A percentile compares a stretch with the other conserved stretches of the same genome.
Evolutionary conservation across 2,113 vertebrate species (phyloP).

Genomic region (Platysternon megacephalum): DNA sequence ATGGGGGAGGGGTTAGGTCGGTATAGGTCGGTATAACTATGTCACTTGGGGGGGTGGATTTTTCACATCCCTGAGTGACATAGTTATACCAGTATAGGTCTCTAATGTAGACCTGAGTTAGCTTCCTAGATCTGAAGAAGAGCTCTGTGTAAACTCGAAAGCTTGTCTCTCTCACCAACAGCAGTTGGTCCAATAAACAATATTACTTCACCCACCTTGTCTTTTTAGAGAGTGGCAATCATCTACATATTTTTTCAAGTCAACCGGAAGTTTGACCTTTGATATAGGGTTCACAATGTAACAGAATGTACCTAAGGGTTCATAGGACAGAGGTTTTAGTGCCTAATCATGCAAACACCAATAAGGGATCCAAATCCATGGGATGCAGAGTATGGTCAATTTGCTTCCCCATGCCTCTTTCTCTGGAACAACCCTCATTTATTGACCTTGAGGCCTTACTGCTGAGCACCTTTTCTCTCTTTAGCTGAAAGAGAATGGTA

Average conservation of each 20-base stretch:
- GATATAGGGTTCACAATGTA: background rate
- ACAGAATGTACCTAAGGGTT: background rate
- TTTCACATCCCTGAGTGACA: background rate
- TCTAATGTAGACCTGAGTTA: background rate
- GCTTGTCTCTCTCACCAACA: too few relatives aligned
- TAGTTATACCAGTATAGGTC: background rate
- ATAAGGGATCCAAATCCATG: background rate
- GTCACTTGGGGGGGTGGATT: background rate
- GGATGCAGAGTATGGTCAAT: background rate
- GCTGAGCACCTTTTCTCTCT: background rate
- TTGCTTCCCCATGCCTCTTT: background rate
- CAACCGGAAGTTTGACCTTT: background rate
- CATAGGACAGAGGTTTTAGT: background rate
- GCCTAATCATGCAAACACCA: background rate
- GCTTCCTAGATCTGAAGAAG: background rate
- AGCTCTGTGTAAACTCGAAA: too few relatives aligned
- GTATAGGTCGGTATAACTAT: background rate
- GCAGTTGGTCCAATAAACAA: background rate
- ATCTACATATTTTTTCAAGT: background rate
- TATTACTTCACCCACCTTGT: background rate
- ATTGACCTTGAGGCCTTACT: background rate
- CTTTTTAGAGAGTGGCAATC: background rate
- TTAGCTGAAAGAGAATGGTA: background rate
- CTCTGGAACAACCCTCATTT: background rate
- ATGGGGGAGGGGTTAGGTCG: background rate